phyloP scores from a whole-genome alignment of 2,797 vertebrate species.

The Falco columbarius region DNA sequence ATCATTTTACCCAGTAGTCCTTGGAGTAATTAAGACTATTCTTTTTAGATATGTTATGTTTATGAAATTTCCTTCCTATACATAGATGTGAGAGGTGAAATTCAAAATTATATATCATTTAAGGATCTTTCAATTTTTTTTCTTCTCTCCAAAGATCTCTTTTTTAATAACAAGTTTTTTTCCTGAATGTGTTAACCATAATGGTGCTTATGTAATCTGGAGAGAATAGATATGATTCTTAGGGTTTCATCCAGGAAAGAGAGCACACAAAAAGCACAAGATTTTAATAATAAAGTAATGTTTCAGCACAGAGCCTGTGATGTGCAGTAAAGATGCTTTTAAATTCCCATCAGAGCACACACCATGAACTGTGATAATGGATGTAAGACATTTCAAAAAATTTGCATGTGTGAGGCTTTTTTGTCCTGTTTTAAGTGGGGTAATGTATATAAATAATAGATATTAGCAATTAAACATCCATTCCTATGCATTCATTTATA shows the following conservation, averaged over 20 bases:
- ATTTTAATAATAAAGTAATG: slow-evolving; percentile 76
- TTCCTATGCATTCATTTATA: slow-evolving; percentile 76
- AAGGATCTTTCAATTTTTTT: slow-evolving; percentile 36
- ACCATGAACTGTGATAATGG: slow-evolving; percentile 82
- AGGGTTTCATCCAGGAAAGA: slow-evolving; percentile 45
- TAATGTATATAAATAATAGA: slow-evolving; percentile 82
- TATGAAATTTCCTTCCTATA: slow-evolving; percentile 71
- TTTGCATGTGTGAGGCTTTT: slow-evolving; percentile 78
- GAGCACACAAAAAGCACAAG: slow-evolving; percentile 62
- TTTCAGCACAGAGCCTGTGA: slow-evolving; percentile 66
- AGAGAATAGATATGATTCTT: slow-evolving; percentile 39
- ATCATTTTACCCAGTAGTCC: slow-evolving; percentile 78
- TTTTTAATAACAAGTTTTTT: slow-evolving; percentile 50
- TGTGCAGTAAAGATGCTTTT: slow-evolving; percentile 78
- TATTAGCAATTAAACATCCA: slow-evolving; percentile 81
- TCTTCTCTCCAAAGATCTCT: slow-evolving; percentile 25
- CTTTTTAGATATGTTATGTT: slow-evolving; percentile 72
- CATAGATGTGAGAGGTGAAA: slow-evolving; percentile 65
- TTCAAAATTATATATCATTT: slow-evolving; percentile 72
- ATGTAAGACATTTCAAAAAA: slow-evolving; percentile 76
- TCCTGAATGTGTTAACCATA: slow-evolving; percentile 37
- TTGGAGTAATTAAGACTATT: slow-evolving; percentile 80
- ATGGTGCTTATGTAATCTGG: slow-evolving; percentile 56
- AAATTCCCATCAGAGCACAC: slow-evolving; percentile 82
- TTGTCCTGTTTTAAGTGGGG: slow-evolving; percentile 73